Evolutionary conservation across 2,797 vertebrate genomes (phyloP), one percentile per base, ranked within the genome.

Genomic region (Cossypha polioptera): DNA sequence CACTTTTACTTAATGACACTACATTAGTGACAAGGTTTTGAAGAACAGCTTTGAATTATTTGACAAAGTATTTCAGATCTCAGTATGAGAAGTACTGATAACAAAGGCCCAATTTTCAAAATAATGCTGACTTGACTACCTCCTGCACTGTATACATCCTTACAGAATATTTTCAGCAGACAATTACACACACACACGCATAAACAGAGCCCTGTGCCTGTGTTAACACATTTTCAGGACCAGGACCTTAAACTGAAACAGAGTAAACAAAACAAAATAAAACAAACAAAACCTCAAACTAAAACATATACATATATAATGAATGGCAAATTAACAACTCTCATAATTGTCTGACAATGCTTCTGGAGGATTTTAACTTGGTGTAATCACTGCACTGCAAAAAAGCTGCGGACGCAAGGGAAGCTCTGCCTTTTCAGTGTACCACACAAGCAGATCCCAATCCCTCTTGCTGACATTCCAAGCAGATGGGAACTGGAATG

Each of bases 291-390:
- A 53, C 7, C 29, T 17, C 18, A 53, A 31, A 31, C 29, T 21
- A 36, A 55, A 9, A n/a, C 13, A 31, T 20, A 31, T 20, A 33
- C 22, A 22, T 33, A 54, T 22, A n/a, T 22, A 29, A 22, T 1
- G 2, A 80, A 57, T 3, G 5, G 19, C 42, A 76, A 83, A 67
- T 65, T 42, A 90, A 55, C 20, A 55, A 24, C 36, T 5, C 21
- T 17, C 16, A 7, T 17, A 61, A 33, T 28, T 68, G 33, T 22
- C 58, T 36, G 38, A 43, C 26, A 45, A 29, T 0, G 1, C 1
- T 42, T 55, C 15, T 36, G 58, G 62, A 69, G 25, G 48, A 65
- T 43, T 78, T 61, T 13, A 50, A 0, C 18, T 51, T 24, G 25
- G n/a, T 25, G 28, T 47, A 55, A 61, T 10, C 26, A 7, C 22